Evolutionary conservation across 2,797 vertebrate species (phyloP).

Genomic region (Sphaeramia orbicularis): DNA sequence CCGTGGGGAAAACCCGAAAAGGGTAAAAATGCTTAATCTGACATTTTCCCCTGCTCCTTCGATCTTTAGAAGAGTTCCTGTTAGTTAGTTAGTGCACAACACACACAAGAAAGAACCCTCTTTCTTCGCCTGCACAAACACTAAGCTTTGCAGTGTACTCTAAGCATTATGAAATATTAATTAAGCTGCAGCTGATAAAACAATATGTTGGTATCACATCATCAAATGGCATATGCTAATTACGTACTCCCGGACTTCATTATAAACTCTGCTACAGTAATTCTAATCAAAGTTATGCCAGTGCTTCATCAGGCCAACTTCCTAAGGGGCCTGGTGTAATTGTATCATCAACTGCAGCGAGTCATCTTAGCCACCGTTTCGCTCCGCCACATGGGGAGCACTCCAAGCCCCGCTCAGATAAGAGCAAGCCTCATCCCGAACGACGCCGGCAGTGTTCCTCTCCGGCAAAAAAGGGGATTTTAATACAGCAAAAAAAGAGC

Average conservation of each 20-base stretch:
- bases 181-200: slow-evolving; percentile 68
- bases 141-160: not conserved
- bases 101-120: not conserved
- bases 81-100: not conserved
- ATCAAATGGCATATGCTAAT: slow-evolving; percentile 70
- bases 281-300: slow-evolving; percentile 65
- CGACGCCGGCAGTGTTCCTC: not conserved
- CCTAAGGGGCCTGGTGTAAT: slow-evolving; percentile 56
- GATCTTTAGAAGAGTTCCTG: too few species aligned
- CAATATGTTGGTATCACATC: slow-evolving; percentile 66
- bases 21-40: slow-evolving; percentile 25
- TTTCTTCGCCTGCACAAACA: not conserved
- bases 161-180: slow-evolving; percentile 66
- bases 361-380: slow-evolving; percentile 33
- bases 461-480: too few species aligned
- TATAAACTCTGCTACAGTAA: slow-evolving; percentile 69
- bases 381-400: slow-evolving; percentile 26
- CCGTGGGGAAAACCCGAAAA: slow-evolving; percentile 19
- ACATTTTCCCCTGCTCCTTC: not conserved
- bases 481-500: too few species aligned
- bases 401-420: slow-evolving; percentile 28
- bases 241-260: slow-evolving; percentile 67
- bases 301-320: slow-evolving; percentile 51
- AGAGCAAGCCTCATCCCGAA: slow-evolving; percentile 17
- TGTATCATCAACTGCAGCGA: slow-evolving; percentile 50